Conservation (phyloP, 2,888 invertebrate species). For the Meiosimyza decipiens region DNA sequence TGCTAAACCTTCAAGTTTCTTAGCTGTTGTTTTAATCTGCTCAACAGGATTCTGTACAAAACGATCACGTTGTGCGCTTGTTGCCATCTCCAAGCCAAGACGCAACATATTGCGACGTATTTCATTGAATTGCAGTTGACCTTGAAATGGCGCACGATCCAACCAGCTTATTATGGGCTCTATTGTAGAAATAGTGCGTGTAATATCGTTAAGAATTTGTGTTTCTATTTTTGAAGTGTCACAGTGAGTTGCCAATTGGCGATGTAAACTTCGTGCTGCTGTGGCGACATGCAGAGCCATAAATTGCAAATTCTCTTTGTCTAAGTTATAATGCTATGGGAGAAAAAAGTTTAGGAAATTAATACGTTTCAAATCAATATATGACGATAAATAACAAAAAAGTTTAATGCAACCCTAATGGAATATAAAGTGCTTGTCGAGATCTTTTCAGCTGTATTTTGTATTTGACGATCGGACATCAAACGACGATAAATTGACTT, state of each 20-base stretch:
- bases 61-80: slow-evolving; percentile 89
- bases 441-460: too few species aligned
- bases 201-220: slow-evolving; percentile 85
- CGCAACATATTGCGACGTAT: slow-evolving; percentile 79
- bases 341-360: slow-evolving; percentile 45
- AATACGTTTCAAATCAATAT: too few species aligned
- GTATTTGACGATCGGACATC: too few species aligned
- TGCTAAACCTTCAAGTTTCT: slow-evolving; percentile 79
- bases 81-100: slow-evolving; percentile 87
- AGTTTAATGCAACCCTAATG: too few species aligned
- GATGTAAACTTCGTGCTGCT: slow-evolving; percentile 81
- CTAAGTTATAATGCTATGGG: slow-evolving; percentile 86
- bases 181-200: slow-evolving; percentile 83
- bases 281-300: slow-evolving; percentile 87
- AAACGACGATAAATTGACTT: too few species aligned
- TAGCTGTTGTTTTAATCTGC: slow-evolving; percentile 76
- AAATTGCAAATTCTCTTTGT: slow-evolving; percentile 91
- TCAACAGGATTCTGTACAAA: slow-evolving; percentile 89
- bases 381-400: too few species aligned
- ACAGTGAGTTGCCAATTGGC: slow-evolving; percentile 73
- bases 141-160: slow-evolving; percentile 72
- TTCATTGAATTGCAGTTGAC: slow-evolving; percentile 73
- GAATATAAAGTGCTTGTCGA: too few species aligned
- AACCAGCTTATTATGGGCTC: slow-evolving; percentile 93
- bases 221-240: slow-evolving; percentile 76